Conservation (phyloP, 2,888 invertebrate species). For the Phengaris alcon region DNA sequence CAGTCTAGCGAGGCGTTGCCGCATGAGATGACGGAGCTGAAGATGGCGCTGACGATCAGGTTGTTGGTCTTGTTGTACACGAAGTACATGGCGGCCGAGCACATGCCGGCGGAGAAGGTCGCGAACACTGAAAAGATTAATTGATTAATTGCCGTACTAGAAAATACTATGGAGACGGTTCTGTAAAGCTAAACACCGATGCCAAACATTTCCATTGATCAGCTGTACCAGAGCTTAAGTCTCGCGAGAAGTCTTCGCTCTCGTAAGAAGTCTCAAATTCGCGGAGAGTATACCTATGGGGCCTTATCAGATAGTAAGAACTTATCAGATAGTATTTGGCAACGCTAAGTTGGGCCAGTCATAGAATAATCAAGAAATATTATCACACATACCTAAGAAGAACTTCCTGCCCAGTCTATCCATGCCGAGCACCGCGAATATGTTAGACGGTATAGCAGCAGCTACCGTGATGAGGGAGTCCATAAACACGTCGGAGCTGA, state of each 20-base stretch:
- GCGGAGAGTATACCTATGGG: too few relatives aligned
- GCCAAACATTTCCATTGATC: too few relatives aligned
- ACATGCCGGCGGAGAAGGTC: conserved; percentile 90
- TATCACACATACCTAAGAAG: conserved; percentile 81
- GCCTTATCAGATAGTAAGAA: too few relatives aligned
- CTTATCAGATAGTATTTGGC: too few relatives aligned
- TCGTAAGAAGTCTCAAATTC: too few relatives aligned
- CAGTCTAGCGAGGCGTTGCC: conserved; percentile 95
- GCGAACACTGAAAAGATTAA: conserved; percentile 82
- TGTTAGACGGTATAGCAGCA: conserved; percentile 90
- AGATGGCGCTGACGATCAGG: conserved; percentile 89
- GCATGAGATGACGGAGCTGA: conserved; percentile 92
- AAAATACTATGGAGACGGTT: not conserved
- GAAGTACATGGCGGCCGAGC: conserved; percentile 91
- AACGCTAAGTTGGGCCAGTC: too few relatives aligned
- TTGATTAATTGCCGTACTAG: not conserved
- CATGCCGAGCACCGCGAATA: conserved; percentile 90
- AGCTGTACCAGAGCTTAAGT: too few relatives aligned
- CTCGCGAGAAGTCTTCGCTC: too few relatives aligned
- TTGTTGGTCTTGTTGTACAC: conserved; percentile 91
- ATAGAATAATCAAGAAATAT: too few relatives aligned
- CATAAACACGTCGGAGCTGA: conserved; percentile 89
- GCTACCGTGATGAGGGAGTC: conserved; percentile 93
- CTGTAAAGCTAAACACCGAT: too few relatives aligned
- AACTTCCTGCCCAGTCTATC: conserved; percentile 91